Evolutionary conservation across 2,797 vertebrate species (phyloP).

Genomic region (Microcaecilia unicolor): DNA sequence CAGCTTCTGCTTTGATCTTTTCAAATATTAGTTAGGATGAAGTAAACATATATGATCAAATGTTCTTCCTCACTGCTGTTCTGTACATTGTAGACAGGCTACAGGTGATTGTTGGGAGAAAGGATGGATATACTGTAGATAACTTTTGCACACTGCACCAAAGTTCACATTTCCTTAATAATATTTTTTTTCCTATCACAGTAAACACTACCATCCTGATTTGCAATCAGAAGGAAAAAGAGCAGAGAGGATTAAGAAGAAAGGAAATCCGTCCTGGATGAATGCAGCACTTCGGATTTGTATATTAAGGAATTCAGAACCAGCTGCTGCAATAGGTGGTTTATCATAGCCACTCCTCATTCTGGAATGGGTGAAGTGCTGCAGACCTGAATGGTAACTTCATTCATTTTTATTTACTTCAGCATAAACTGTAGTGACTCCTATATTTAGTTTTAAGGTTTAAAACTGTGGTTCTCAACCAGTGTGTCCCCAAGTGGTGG

Average conservation of each 20-base stretch:
- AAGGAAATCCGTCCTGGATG: slow-evolving; percentile 7
- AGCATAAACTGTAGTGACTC: not conserved
- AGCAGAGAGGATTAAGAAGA: not conserved
- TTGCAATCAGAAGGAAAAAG: slow-evolving; percentile 21
- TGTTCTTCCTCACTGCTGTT: too few relatives aligned
- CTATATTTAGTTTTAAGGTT: not conserved
- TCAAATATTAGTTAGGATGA: not conserved
- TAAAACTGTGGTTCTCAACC: too few relatives aligned
- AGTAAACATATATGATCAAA: not conserved
- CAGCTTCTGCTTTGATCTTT: not conserved
- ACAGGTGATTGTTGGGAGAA: not conserved
- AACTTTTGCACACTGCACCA: not conserved
- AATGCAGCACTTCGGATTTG: slow-evolving; percentile 4
- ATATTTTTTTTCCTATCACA: slow-evolving; percentile 19
- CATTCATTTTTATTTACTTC: not conserved
- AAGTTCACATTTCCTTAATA: not conserved
- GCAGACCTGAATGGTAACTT: slow-evolving; percentile 27
- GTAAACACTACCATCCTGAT: slow-evolving; percentile 28
- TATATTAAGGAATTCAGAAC: slow-evolving; percentile 10
- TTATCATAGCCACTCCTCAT: slow-evolving; percentile 1
- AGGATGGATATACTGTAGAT: not conserved
- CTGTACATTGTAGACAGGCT: slow-evolving; percentile 2
- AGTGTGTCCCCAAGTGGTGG: too few relatives aligned
- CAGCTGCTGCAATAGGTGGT: slow-evolving; percentile 5
- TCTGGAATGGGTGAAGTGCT: slow-evolving; percentile 10